Base-by-base conservation (phyloP, 1,140 invertebrate species). In the Procambarus clarkii region DNA sequence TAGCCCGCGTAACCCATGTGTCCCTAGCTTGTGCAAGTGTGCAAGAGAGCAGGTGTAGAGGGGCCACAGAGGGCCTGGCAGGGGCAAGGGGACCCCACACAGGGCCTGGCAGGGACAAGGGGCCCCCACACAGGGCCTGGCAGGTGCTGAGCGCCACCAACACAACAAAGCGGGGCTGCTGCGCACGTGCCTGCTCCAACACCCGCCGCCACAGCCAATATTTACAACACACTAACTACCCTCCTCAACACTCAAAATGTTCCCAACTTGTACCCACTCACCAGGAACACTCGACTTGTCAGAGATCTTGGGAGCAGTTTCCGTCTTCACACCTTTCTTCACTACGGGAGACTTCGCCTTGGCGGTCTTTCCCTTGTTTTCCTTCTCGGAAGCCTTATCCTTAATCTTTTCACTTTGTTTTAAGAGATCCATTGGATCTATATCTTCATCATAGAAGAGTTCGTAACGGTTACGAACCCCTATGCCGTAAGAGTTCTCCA, bases 401-500 rank as follows among this genome's bases (percentile, higher is more conserved):
- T 97, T 97, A 95, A 97, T 98, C 95, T 97, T 94, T 97, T 97
- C 93, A 96, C 97, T 93, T 96, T 96, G 95, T 97, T 96, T 94
- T 93, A 93, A 80, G 98, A 95, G 94, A 97, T 98, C 98, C 94
- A 98, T 96, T 93, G 97, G 97, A 96, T 98, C 98, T 94, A 96
- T 96, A 94, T 96, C 97, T 94, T 97, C 97, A 94, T 96, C 96
- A 94, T 98, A 96, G 95, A 98, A 98, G 95, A 98, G 96, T 95
- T 96, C 97, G 95, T 98, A 99, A 95, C 98, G 97, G 95, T 99
- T 99, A 94, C 96, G 96, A 93, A 98, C 96, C 93, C 97, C 97
- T 95, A 98, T 97, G 94, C 97, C 98, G 96, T 98, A 99, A 94
- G 97, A 96, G 95, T 97, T 97, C 95, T 98, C 98, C 98, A 99